Evolutionary conservation across 2,888 invertebrate genomes (phyloP).

Genomic region (Ectropis crepuscularia): DNA sequence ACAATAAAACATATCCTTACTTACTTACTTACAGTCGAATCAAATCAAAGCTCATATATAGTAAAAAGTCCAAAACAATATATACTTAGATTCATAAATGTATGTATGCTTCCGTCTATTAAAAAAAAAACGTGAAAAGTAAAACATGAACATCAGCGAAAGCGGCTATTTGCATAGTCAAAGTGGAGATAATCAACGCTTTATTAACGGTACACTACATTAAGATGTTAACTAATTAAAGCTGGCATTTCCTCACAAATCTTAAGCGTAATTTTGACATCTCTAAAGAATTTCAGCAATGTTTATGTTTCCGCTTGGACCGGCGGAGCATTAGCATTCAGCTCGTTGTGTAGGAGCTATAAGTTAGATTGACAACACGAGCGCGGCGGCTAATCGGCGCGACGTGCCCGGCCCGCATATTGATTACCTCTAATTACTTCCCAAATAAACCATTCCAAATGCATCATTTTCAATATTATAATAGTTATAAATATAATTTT

Average conservation of each 20-base stretch:
- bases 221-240: slow-evolving; percentile 18
- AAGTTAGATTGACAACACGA: slow-evolving; percentile 45
- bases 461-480: too few relatives aligned
- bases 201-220: slow-evolving; percentile 2
- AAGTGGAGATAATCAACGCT: background rate
- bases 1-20: too few relatives aligned
- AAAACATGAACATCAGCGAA: slow-evolving; percentile 3
- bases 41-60: too few relatives aligned
- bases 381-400: slow-evolving; percentile 55
- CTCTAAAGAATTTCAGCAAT: slow-evolving; percentile 21
- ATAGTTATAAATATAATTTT: too few relatives aligned
- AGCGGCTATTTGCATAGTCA: background rate
- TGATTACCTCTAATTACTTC: slow-evolving; percentile 62
- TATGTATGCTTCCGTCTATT: too few relatives aligned
- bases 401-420: slow-evolving; percentile 60
- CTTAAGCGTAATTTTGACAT: slow-evolving; percentile 12
- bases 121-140: background rate
- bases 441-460: background rate
- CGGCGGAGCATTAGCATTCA: slow-evolving; percentile 20
- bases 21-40: too few relatives aligned
- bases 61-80: too few relatives aligned
- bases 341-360: slow-evolving; percentile 38
- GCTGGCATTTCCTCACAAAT: slow-evolving; percentile 15
- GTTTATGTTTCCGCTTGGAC: slow-evolving; percentile 23
- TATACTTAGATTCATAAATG: too few relatives aligned